Evolutionary conservation across 2,797 vertebrate genomes (phyloP).

Genomic region (Anguilla megastoma): DNA sequence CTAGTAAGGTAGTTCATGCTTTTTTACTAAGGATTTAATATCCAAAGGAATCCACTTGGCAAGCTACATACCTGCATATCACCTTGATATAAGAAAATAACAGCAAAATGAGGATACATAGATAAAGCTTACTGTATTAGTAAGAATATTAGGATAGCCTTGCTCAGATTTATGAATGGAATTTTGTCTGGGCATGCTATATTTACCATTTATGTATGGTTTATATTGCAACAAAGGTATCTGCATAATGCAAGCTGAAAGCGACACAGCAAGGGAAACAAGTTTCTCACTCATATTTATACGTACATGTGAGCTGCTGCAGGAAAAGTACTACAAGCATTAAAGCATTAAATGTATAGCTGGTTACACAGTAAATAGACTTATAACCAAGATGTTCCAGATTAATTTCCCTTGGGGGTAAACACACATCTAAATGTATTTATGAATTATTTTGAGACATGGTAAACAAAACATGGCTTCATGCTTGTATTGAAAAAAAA

Average conservation of each 20-base stretch:
- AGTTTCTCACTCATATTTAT: constrained; percentile 57
- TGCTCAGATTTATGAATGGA: constrained; percentile 68
- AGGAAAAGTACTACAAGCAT: not conserved
- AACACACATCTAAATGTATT: not conserved
- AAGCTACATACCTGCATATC: constrained; percentile 31
- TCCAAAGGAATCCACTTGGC: constrained; percentile 47
- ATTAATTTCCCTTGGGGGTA: not conserved
- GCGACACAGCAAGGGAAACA: constrained; percentile 67
- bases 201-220: constrained; percentile 68
- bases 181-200: constrained; percentile 66
- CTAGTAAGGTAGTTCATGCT: not conserved
- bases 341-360: not conserved
- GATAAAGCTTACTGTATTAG: constrained; percentile 57
- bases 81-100: constrained; percentile 55
- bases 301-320: not conserved
- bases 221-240: constrained; percentile 66
- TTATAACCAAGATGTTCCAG: constrained; percentile 4
- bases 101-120: constrained; percentile 29
- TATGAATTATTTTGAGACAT: not conserved
- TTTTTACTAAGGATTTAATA: not conserved
- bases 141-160: constrained; percentile 64
- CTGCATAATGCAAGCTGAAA: constrained; percentile 70
- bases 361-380: not conserved
- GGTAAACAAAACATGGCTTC: no score
- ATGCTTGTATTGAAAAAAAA: no score